Conservation (phyloP, 1,140 invertebrate species). For the Polypedilum vanderplanki region DNA sequence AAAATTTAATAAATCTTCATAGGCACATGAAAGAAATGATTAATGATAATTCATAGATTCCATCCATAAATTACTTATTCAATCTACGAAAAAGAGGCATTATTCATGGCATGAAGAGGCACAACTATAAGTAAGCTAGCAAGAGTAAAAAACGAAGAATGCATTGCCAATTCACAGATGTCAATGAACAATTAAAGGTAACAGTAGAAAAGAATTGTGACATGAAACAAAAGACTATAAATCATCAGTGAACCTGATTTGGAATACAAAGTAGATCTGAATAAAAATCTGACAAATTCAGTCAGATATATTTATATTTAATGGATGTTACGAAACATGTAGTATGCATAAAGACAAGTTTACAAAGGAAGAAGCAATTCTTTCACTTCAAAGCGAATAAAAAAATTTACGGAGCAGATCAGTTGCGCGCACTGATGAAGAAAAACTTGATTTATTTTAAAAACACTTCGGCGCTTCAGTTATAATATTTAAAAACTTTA, state of each 20-base stretch:
- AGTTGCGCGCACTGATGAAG: too few relatives aligned
- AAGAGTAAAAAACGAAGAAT: not conserved
- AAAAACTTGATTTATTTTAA: too few relatives aligned
- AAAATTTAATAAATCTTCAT: constrained; percentile 15
- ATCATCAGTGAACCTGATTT: constrained; percentile 12
- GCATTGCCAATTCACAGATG: constrained; percentile 16
- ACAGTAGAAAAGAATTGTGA: not conserved
- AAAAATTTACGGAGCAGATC: too few relatives aligned
- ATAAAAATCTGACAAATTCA: constrained; percentile 1
- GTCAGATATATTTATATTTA: constrained; percentile 19
- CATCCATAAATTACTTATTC: constrained; percentile 19
- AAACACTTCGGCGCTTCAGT: too few relatives aligned
- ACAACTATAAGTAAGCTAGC: not conserved
- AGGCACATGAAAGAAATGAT: not conserved
- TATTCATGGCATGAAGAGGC: constrained; percentile 11
- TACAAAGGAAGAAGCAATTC: too few relatives aligned
- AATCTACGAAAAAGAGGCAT: not conserved
- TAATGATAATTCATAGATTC: constrained; percentile 14
- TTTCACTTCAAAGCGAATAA: not conserved
- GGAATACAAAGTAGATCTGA: not conserved
- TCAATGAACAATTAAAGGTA: constrained; percentile 19
- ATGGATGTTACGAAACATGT: not conserved
- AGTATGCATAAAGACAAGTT: not conserved
- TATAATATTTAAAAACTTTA: too few relatives aligned
- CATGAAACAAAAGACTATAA: not conserved